phyloP scores from a whole-genome alignment of 2,797 vertebrate genomes.

The Anguilla pacifica region DNA sequence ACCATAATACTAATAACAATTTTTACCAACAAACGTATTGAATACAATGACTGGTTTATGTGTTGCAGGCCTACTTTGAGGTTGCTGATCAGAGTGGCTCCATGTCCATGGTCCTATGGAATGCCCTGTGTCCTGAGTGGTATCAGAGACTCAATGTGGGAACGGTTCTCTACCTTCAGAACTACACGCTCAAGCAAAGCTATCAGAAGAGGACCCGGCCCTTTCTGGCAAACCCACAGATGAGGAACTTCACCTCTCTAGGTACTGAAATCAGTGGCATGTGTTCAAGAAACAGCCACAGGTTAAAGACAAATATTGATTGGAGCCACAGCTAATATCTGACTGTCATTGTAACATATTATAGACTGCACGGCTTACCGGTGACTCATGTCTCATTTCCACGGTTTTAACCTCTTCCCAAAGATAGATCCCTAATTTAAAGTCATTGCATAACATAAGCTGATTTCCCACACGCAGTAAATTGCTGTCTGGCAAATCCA shows the following conservation, averaged over 20 bases:
- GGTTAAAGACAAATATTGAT: not conserved
- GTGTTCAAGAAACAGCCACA: not conserved
- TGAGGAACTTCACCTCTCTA: conserved; percentile 77
- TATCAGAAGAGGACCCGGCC: conserved; percentile 80
- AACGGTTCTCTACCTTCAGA: conserved; percentile 82
- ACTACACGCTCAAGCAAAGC: conserved; percentile 82
- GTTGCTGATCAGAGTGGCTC: conserved; percentile 89
- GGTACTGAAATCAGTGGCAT: conserved; percentile 69
- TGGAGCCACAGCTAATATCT: not conserved
- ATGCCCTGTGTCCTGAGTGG: conserved; percentile 86
- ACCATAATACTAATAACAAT: not conserved
- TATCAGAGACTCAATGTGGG: conserved; percentile 82
- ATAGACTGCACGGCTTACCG: not conserved
- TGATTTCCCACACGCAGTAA: not conserved
- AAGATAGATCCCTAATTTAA: too few species aligned
- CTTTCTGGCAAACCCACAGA: conserved; percentile 74
- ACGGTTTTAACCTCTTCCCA: too few species aligned
- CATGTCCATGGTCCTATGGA: conserved; percentile 91
- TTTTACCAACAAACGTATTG: not conserved
- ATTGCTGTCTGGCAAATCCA: not conserved
- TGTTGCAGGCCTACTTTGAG: conserved; percentile 85
- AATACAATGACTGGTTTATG: not conserved
- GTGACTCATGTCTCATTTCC: not conserved
- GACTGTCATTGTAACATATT: not conserved
- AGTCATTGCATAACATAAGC: too few species aligned